Evolutionary conservation across 2,113 vertebrate species (phyloP), one percentile per base, ranked within the genome.

Genomic region (Pithys albifrons): DNA sequence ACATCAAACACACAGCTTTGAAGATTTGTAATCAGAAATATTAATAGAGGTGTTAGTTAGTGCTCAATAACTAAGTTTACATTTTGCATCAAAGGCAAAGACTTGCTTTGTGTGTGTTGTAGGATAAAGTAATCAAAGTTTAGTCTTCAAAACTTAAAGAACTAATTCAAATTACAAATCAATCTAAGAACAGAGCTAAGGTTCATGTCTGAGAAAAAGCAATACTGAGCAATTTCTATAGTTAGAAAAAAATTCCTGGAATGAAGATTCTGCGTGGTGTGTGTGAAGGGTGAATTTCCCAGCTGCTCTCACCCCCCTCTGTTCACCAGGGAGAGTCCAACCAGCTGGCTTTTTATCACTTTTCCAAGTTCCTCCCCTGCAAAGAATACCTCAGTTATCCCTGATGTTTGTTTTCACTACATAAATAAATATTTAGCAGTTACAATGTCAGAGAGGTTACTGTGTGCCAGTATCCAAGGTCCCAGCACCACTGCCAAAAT

Each of bases 391-490:
- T n/a, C 9, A 19, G 64, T 96, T 96, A 95, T 96, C 96, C 96
- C 83, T 83, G 61, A 82, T 97, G 92, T 96, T 93, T 84, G 73
- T 90, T 95, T 93, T 94, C 61, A 66, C 85, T 88, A 73, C 45
- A 1, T 83, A 85, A 93, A 96, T 92, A 97, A 98, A 97, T 97
- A 97, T 97, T 98, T 96, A 96, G 75, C 67, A 86, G 80, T 31
- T 52, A 46, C 79, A 49, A 86, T 93, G 94, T 89, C 95, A 92
- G 88, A 95, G 88, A 66, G 93, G 78, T 2, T 2, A 65, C 37
- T 52, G 87, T 14, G 46, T 71, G 41, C 51, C 87, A 88, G 39
- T 46, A 16, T 65, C 29, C 66, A 86, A 90, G 70, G 75, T 84
- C 55, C 74, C 52, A 19, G 4, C 24, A 58, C 9, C 49, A 22